Evolutionary conservation across 2,888 invertebrate genomes (phyloP).

Genomic region (Aphelenchoides bicaudatus): DNA sequence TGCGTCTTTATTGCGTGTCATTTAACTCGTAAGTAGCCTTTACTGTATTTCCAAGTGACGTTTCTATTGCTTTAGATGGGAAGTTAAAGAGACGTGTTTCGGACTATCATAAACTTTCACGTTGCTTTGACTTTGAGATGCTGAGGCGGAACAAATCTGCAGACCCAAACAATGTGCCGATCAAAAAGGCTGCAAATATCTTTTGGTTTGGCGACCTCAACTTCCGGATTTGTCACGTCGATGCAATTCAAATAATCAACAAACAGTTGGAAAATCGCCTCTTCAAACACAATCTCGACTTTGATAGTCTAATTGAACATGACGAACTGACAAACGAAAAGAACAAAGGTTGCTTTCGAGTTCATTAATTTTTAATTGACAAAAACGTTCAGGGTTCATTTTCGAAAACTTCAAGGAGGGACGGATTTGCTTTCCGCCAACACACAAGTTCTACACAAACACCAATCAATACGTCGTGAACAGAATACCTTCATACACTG

Average conservation of each 20-base stretch:
- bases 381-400: constrained; percentile 30
- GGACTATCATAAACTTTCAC: constrained; percentile 48
- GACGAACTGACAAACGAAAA: constrained; percentile 34
- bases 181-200: constrained; percentile 37
- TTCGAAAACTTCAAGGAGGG: constrained; percentile 47
- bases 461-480: constrained; percentile 39
- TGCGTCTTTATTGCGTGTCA: constrained; percentile 92
- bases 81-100: constrained; percentile 43
- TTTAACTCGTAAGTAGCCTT: constrained; percentile 71
- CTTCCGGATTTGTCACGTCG: constrained; percentile 42
- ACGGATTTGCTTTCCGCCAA: constrained; percentile 48
- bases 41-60: not conserved
- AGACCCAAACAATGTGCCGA: constrained; percentile 22
- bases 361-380: constrained; percentile 16
- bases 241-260: constrained; percentile 17
- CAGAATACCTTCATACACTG: constrained; percentile 53
- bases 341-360: constrained; percentile 24
- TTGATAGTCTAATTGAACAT: constrained; percentile 25
- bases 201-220: constrained; percentile 57
- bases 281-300: constrained; percentile 26
- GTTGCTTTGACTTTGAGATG: constrained; percentile 28
- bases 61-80: constrained; percentile 39
- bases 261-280: constrained; percentile 23
- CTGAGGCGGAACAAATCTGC: constrained; percentile 20
- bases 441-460: constrained; percentile 47